These are phyloP conservation scores for Charaxes varanes DNA, from an alignment of 1,140 invertebrate species.

Conservation along the genomic window DNA sequence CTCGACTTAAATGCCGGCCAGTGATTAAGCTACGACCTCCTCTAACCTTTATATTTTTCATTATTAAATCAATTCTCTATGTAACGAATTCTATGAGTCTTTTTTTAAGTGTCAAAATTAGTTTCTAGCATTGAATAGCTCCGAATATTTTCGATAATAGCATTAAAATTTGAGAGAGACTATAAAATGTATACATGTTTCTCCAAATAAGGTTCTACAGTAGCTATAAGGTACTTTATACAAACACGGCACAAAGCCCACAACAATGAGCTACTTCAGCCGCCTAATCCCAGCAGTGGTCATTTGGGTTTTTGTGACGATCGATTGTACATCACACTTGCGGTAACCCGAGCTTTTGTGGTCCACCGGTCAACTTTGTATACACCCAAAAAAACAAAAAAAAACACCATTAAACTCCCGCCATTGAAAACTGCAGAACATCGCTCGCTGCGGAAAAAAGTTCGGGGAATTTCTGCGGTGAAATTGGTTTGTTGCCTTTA, in stretches of 20 bases:
- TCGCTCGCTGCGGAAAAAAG: conserved; percentile 9
- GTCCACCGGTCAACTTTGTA: conserved; percentile 5
- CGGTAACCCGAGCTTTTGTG: conserved; percentile 4
- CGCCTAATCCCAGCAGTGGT: conserved; percentile 15
- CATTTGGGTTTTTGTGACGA: conserved; percentile 18
- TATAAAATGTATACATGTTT: not conserved
- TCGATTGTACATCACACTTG: conserved; percentile 21
- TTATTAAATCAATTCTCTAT: too few species aligned
- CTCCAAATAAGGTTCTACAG: not conserved
- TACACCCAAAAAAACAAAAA: conserved; percentile 7
- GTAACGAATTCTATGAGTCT: too few species aligned
- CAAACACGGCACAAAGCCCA: not conserved
- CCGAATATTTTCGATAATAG: too few species aligned
- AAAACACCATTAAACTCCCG: conserved; percentile 13
- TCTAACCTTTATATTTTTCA: too few species aligned
- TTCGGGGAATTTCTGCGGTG: conserved; percentile 10
- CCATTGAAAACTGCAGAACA: conserved; percentile 11
- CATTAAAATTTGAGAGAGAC: not conserved
- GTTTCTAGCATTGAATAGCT: too few species aligned
- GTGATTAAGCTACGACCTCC: too few species aligned
- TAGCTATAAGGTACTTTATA: not conserved
- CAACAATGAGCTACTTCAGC: conserved; percentile 9
- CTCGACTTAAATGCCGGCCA: too few species aligned
- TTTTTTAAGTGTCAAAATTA: too few species aligned
- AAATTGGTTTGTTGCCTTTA: conserved; percentile 8